Percentiles rank a stretch among this genome's conserved stretches.
These are phyloP conservation scores for Polypterus bichir DNA, from an alignment of 2,113 vertebrate species.

Conservation along the genomic window DNA sequence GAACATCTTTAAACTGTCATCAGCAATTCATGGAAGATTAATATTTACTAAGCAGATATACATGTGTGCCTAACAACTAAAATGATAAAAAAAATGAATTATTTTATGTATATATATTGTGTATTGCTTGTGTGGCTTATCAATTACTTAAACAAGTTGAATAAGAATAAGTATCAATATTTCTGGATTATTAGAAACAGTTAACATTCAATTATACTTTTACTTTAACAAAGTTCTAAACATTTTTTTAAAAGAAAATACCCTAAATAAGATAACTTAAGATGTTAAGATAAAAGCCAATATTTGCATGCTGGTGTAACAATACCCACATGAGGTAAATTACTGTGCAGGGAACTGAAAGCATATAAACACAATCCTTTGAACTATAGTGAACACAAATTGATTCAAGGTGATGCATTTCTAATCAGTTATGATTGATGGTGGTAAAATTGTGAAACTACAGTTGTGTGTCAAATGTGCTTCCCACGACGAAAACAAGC, in stretches of 20 bases:
- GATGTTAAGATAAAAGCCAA: too few relatives aligned
- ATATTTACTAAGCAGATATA: slow-evolving; percentile 57
- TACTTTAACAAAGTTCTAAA: slow-evolving; percentile 30
- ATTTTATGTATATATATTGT: not conserved
- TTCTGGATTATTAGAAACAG: too few relatives aligned
- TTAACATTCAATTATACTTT: too few relatives aligned
- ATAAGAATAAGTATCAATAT: too few relatives aligned
- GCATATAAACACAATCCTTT: slow-evolving; percentile 67
- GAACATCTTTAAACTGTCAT: slow-evolving; percentile 58
- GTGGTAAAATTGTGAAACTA: slow-evolving; percentile 48
- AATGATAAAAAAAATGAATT: not conserved
- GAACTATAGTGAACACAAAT: slow-evolving; percentile 83
- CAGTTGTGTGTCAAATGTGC: slow-evolving; percentile 53
- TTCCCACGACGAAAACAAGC: slow-evolving; percentile 37
- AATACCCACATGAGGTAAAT: slow-evolving; percentile 77
- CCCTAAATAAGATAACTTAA: too few relatives aligned
- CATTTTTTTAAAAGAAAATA: too few relatives aligned
- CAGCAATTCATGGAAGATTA: slow-evolving; percentile 51
- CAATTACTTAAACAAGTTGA: too few relatives aligned
- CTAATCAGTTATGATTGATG: slow-evolving; percentile 86
- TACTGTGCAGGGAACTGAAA: slow-evolving; percentile 68
- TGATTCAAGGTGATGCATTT: slow-evolving; percentile 96
- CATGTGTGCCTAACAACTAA: slow-evolving; percentile 11
- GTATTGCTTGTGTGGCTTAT: too few relatives aligned
- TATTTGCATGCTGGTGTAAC: slow-evolving; percentile 25